Base-by-base conservation (phyloP, 37 sponge, comb jelly and placozoan genomes). In the Oscarella lobularis region DNA sequence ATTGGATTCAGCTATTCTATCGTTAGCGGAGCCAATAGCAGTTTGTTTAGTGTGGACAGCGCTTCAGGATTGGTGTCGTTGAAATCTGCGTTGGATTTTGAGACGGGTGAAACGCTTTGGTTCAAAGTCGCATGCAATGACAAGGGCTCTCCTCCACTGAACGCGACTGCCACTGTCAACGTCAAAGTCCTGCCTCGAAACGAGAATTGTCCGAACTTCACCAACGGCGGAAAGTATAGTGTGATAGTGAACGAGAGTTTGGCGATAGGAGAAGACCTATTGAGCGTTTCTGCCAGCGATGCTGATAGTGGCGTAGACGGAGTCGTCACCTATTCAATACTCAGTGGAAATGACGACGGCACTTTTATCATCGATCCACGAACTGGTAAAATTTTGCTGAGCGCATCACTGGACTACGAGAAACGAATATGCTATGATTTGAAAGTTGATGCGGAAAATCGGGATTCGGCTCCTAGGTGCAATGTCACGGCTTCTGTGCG, bases 31-130 rank as follows among this genome's bases (percentile, higher is more conserved):
- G 31, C 38, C 41, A 29, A 65, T 34, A 65, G 9, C 20, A 39
- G 30, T 30, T 70, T 74, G 2, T 79, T 87, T 74, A 38, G n/a
- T 35, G 40, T 90, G 20, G 67, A 83, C 35, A 0, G 67, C 34
- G 32, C 0, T 14, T 76, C 75, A 39, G 91, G 91, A 2, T 37
- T 38, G 2, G 71, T 90, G 14, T 35, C 76, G n/a, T 66, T 86
- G 4, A n/a, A 67, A 1, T 31, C 37, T 5, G 35, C 76, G n/a
- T 70, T 90, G 36, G 87, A 86, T 39, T 86, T 77, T 36, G 91
- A 86, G 29, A 38, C 73, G 0, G 35, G 20, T 27, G 48, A 20
- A 1, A 60, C 71, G 1, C 38, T 41, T 6, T 27, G 14, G 3
- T 79, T 79, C 54, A 31, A 36, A 0, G 73, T 79, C 20, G 60